Evolutionary conservation across 2,888 invertebrate species (phyloP), one percentile per base, ranked within the genome.

Genomic region (Heteropelma amictum): DNA sequence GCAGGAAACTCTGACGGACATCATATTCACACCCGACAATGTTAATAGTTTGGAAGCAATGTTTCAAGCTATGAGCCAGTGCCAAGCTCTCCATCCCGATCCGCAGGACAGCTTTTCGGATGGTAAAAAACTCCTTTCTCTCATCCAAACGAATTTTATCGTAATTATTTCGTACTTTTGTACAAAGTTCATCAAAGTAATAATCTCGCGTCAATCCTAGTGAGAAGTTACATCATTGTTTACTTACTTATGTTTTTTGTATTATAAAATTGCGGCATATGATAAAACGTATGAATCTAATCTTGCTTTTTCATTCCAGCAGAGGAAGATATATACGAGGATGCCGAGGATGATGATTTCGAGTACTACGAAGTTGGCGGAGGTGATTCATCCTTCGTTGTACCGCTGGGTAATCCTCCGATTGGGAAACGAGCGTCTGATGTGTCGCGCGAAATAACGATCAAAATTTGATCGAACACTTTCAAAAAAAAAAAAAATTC

Each of bases 21-120:
- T 95, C 83, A 91, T 94, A 88, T 92, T 95, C 82, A 92, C 94
- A 17, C 95, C 95, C 0, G 91, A 91, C 58, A 92, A 95, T 85
- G 89, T 90, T 58, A 90, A 90, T 69, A 90, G 90, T 63, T 91
- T 96, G 79, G 92, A 93, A 73, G 89, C 90, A 8, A 93, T 96
- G 91, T 96, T 94, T 87, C 91, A 93, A 83, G 93, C 95, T 5
- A 93, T 96, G 91, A 93, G 92, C 77, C 92, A 93, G 45, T 96
- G 96, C 84, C 96, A 96, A 89, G 92, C 93, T 12, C 90, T 96
- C 72, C 95, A 96, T 90, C 96, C 96, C 2, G 95, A 96, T 88
- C 93, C 94, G 8, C 91, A 92, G 45, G 94, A 95, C 63, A 92
- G 90, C 75, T 87, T 90, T 78, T 90, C 90, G 14, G 90, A 90